These are phyloP conservation scores for Coenonympha glycerion DNA, from an alignment of 2,888 invertebrate species.

Conservation along the genomic window DNA sequence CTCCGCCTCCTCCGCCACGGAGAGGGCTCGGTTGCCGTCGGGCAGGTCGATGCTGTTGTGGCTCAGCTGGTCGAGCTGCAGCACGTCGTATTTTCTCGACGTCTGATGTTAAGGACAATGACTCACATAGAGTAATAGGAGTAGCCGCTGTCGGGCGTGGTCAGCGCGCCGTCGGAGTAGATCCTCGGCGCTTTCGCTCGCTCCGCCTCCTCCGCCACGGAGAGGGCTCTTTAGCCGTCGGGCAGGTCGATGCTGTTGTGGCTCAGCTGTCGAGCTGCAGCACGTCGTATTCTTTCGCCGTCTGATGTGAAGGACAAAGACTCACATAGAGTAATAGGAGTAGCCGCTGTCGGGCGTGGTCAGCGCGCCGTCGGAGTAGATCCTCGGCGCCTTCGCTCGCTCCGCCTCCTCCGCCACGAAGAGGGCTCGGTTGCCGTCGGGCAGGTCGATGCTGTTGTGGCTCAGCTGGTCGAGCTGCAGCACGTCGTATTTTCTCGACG, in stretches of 20 bases:
- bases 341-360: conserved; percentile 66
- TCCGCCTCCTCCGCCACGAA: conserved; percentile 88
- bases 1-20: conserved; percentile 87
- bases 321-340: conserved; percentile 68
- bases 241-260: conserved; percentile 37
- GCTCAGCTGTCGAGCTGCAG: not conserved
- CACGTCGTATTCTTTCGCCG: too few species aligned
- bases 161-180: conserved; percentile 67
- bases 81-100: conserved; percentile 84
- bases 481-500: conserved; percentile 85
- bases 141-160: conserved; percentile 63
- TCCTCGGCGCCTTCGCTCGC: conserved; percentile 79
- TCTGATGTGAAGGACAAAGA: too few species aligned
- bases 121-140: conserved; percentile 70
- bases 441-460: conserved; percentile 76
- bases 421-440: conserved; percentile 82
- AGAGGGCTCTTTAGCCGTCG: conserved; percentile 82
- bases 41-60: conserved; percentile 78
- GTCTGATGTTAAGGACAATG: too few species aligned
- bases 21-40: conserved; percentile 82
- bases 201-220: conserved; percentile 87
- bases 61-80: conserved; percentile 76
- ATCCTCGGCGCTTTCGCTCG: conserved; percentile 79
- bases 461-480: conserved; percentile 77
- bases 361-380: conserved; percentile 67